These are phyloP conservation scores for Mormoops blainvillei DNA, from an alignment of 2,113 vertebrate species.

Conservation along the genomic window DNA sequence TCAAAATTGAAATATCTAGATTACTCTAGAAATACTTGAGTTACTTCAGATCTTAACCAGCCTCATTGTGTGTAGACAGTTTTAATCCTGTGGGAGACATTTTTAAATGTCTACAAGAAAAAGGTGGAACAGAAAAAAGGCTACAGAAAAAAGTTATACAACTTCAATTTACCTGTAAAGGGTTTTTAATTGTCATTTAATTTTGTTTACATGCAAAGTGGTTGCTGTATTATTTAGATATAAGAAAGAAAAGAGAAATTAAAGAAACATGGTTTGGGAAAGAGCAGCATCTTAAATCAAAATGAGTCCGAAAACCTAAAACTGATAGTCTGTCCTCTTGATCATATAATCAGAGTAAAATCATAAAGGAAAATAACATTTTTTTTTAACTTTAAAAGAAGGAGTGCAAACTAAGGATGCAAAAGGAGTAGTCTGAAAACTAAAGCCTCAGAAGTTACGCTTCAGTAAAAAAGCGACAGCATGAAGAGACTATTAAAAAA, in stretches of 20 bases:
- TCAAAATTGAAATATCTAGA: neutral
- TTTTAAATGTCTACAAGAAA: neutral
- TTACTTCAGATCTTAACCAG: neutral
- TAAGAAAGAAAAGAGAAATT: neutral
- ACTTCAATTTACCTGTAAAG: neutral
- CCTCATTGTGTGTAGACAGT: neutral
- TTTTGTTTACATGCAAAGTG: neutral
- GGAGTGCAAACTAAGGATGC: neutral
- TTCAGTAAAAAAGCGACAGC: neutral
- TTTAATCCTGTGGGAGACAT: neutral
- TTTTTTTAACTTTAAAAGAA: neutral
- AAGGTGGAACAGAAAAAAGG: neutral
- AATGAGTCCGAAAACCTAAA: conserved; percentile 24
- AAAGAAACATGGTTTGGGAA: neutral
- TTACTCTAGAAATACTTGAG: neutral
- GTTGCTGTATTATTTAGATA: neutral
- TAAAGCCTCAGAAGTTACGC: neutral
- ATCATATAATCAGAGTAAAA: neutral
- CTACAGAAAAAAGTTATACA: neutral
- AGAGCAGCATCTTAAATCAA: neutral
- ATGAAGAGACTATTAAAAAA: neutral
- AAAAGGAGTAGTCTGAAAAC: neutral
- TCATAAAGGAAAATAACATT: neutral
- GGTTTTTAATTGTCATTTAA: neutral
- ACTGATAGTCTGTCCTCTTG: neutral